These are phyloP conservation scores for Corvus hawaiiensis DNA, from an alignment of 2,113 vertebrate genomes.

Conservation along the genomic window DNA sequence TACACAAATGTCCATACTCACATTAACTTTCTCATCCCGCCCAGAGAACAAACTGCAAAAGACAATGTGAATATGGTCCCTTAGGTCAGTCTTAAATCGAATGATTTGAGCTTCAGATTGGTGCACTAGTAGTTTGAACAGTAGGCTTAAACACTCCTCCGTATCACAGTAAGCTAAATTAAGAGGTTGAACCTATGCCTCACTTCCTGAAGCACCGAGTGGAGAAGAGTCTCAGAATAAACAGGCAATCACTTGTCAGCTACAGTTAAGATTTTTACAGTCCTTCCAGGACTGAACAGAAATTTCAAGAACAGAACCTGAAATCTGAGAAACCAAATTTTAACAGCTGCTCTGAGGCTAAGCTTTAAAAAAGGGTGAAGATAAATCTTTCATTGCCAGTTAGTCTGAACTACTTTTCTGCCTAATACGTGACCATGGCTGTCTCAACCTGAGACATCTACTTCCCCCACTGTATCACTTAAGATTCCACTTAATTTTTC, in stretches of 20 bases:
- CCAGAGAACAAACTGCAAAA: background rate
- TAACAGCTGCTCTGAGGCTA: background rate
- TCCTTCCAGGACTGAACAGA: background rate
- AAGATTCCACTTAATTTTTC: background rate
- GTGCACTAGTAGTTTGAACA: background rate
- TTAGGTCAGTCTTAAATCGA: background rate
- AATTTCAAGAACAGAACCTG: background rate
- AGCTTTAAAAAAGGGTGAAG: background rate
- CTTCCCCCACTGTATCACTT: background rate
- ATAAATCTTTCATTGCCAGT: background rate
- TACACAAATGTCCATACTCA: background rate
- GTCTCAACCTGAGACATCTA: background rate
- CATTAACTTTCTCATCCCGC: background rate
- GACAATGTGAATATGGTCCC: background rate
- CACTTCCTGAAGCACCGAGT: background rate
- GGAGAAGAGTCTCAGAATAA: background rate
- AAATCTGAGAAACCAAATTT: background rate
- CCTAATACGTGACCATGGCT: background rate
- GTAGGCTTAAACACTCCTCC: background rate
- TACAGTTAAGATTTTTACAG: background rate
- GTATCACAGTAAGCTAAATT: background rate
- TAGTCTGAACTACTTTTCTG: background rate
- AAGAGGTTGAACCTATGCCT: background rate
- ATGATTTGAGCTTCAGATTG: background rate
- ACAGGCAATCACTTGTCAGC: background rate